Evolutionary conservation across 2,888 invertebrate species (phyloP), one percentile per base, ranked within the genome.

Genomic region (Oscheius sp.): DNA sequence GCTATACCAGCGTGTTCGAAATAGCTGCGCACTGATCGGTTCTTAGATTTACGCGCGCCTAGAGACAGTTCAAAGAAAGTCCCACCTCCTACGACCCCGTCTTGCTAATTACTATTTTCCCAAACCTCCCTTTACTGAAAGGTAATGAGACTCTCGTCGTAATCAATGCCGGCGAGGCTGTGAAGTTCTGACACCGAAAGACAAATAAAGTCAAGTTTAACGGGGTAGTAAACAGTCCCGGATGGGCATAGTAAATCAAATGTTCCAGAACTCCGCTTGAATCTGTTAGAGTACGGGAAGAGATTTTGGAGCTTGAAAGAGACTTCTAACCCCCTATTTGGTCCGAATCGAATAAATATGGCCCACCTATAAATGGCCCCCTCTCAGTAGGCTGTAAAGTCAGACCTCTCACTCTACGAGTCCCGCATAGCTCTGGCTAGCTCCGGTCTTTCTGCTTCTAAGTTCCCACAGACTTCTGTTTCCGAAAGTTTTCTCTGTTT

Each of bases 141-240:
- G 42, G 21, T 21, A 42, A 3, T 42, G 42, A 3, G 42, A 42
- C 42, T 7, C 42, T 33, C 5, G 5, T n/a, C 47, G 48, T 48
- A 47, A 63, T 63, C 63, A 48, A 63, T 63, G 63, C 42, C 63
- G 63, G 63, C 48, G 29, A n/a, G 5, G 48, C 63, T 63, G 63
- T 63, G 63, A 63, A 63, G 63, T 63, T 63, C 63, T 42, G 63
- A 47, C 63, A 63, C 63, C 63, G 63, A 63, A 63, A 63, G 63
- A 63, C 63, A 63, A 63, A 63, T 63, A 63, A 48, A 48, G 13
- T 60, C 48, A 21, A n/a, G 63, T n/a, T 63, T 63, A 48, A 63
- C 48, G 48, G 63, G 48, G 63, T 48, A 63, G 63, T 63, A 63
- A 63, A 63, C 63, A 63, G 47, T n/a, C 48, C 48, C 47, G n/a